A percentile compares a stretch with the other conserved stretches of the same genome.
Conservation (phyloP, 2,888 invertebrate species). For the Melieria picta region DNA sequence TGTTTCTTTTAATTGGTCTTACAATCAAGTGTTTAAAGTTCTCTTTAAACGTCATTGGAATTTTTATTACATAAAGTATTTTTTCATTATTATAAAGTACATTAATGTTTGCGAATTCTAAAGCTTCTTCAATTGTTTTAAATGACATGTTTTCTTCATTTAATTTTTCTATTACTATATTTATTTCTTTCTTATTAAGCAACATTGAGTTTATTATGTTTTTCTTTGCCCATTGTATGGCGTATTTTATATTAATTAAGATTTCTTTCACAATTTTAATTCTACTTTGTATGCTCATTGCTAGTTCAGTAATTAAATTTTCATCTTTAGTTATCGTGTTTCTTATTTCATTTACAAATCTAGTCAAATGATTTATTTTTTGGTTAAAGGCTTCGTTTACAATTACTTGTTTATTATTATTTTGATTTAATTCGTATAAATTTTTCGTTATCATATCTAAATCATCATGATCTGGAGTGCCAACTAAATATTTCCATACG, state of each 20-base stretch:
- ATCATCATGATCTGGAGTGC: slow-evolving; percentile 5
- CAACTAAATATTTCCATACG: slow-evolving; percentile 23
- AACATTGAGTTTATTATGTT: not conserved
- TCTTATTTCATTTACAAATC: too few species aligned
- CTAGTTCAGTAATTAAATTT: slow-evolving; percentile 22
- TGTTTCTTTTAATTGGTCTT: too few species aligned
- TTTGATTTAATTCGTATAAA: slow-evolving; percentile 24
- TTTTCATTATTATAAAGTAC: too few species aligned
- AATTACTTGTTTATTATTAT: slow-evolving; percentile 30
- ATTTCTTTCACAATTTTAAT: slow-evolving; percentile 16
- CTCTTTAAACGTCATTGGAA: too few species aligned
- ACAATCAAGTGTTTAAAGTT: too few species aligned
- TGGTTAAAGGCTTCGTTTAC: slow-evolving; percentile 27
- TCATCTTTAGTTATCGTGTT: not conserved
- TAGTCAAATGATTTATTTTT: slow-evolving; percentile 26
- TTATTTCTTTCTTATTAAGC: slow-evolving; percentile 1
- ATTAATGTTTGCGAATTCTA: too few species aligned
- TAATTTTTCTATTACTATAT: too few species aligned
- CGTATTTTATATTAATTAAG: not conserved
- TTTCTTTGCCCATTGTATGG: slow-evolving; percentile 4
- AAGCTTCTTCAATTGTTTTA: too few species aligned
- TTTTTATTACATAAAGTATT: too few species aligned
- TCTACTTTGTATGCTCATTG: slow-evolving; percentile 30
- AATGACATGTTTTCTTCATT: too few species aligned
- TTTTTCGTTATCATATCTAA: slow-evolving; percentile 23